Evolutionary conservation across 2,797 vertebrate species (phyloP).

Genomic region (Poeciliopsis paucimaculata): DNA sequence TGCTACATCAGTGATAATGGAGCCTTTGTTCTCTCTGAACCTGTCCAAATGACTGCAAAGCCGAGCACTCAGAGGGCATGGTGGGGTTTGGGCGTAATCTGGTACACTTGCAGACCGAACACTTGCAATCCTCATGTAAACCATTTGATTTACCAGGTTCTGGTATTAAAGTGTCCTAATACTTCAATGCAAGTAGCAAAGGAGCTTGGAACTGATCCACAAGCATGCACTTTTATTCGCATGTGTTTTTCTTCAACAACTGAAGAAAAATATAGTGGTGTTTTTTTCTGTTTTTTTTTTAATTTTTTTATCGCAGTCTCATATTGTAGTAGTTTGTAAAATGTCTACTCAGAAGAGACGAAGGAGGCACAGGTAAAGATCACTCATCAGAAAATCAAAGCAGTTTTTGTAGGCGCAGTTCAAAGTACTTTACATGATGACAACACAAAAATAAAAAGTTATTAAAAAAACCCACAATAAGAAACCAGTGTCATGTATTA

Average conservation of each 20-base stretch:
- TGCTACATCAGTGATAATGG: slow-evolving; percentile 37
- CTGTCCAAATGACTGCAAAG: background rate
- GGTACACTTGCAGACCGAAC: background rate
- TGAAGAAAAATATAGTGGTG: background rate
- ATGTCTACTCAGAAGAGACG: background rate
- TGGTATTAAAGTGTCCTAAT: background rate
- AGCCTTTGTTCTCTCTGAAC: slow-evolving; percentile 33
- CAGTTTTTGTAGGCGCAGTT: background rate
- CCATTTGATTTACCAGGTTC: background rate
- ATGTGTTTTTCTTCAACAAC: background rate
- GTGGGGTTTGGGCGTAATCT: background rate
- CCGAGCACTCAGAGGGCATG: background rate
- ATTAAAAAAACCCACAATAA: too few species aligned
- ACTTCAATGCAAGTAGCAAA: background rate
- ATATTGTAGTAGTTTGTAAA: background rate
- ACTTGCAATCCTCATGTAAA: background rate
- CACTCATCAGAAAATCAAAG: background rate
- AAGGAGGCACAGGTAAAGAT: background rate
- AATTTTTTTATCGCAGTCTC: background rate
- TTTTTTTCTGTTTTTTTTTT: too few species aligned
- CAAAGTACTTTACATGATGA: too few species aligned
- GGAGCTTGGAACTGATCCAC: background rate
- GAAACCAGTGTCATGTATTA: too few species aligned
- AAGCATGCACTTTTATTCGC: background rate
- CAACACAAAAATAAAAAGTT: too few species aligned